Base-by-base conservation (phyloP, 2,888 invertebrate genomes). In the Amphipoea oculea region DNA sequence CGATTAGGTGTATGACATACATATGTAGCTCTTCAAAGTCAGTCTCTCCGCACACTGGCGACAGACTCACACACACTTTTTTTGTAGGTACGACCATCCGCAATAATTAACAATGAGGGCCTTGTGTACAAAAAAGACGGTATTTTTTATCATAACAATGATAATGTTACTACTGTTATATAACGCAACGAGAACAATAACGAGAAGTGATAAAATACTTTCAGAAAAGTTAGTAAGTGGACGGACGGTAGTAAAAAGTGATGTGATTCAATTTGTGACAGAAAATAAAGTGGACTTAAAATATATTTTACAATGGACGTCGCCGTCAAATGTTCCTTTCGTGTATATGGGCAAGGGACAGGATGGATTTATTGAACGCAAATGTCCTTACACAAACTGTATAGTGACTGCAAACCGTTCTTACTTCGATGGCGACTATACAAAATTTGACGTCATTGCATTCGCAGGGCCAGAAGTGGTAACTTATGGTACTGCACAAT, bases 341-440 rank as follows among this genome's bases (percentile, higher is more conserved):
- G 86, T 88, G 23, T 93, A 92, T 71, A 92, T 94, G 90, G 91
- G 91, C 4, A 76, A 85, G 2, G 93, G 92, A 5, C 90, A 80
- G 12, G 72, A 89, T 57, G 90, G 86, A 29, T 95, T 95, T 78
- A 86, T 93, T 65, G 88, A 90, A 3, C 88, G 90, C 71, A 92
- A 93, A n/a, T 96, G 95, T 86, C 86, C 89, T 48, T 90, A 90
- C 72, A 92, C 90, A 5, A 96, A 96, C 77, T 96, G 96, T 83
- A 92, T 89, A 73, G 94, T 96, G 4, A 96, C 96, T 9, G 83
- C 83, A 40, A 84, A 96, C 62, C 91, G 83, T 66, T 83, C 82
- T 0, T 90, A 89, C 60, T 82, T 94, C 0, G 86, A 84, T 0
- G 85, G 84, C 11, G 93, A 95, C 84, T 83, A 90, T 14, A 91